Evolutionary conservation across 1,140 invertebrate species (phyloP), one percentile per base, ranked within the genome.

Genomic region (Drosophila sproati): DNA sequence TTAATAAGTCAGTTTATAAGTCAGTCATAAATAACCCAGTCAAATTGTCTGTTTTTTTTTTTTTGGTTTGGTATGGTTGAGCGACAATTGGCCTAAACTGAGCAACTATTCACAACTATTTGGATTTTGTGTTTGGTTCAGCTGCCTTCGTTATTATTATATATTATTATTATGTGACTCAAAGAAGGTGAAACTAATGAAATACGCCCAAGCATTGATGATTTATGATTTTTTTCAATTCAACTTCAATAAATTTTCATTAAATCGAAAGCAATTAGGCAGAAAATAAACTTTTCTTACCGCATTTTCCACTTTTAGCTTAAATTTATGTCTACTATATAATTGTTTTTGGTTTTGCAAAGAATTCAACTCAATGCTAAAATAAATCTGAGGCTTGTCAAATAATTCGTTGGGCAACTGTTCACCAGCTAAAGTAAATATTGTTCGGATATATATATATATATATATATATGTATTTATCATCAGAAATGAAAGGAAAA

Each of bases 211-310:
- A 20, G 1, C 20, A 20, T 20, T 20, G 20, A 20, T 20, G 20
- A 20, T 0, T 20, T 20, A 20, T 20, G 20, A 20, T 39, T 10
- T 39, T 3, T 39, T 39, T 8, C 7, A 69, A 63, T 54, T 57
- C 64, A 37, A 2, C 8, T 64, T 74, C 71, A 75, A 60, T 69
- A 57, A 50, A 79, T 64, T 61, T 77, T 77, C 60, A 56, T 73
- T 45, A 68, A 47, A 50, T 35, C 55, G 56, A 77, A 73, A 63
- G 68, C 73, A 77, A 81, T 81, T 81, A 61, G 64, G 73, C 62
- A 48, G 64, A 48, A 78, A 78, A 69, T 73, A 73, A 64, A 55
- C 78, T 54, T 74, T 74, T 34, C 31, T 52, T 77, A 47, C 50
- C 5, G 5, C 55, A 62, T 41, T 50, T 61, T 57, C 35, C 43